These are phyloP conservation scores for Anabacerthia variegaticeps DNA, from an alignment of 2,797 vertebrate genomes.

Conservation along the genomic window DNA sequence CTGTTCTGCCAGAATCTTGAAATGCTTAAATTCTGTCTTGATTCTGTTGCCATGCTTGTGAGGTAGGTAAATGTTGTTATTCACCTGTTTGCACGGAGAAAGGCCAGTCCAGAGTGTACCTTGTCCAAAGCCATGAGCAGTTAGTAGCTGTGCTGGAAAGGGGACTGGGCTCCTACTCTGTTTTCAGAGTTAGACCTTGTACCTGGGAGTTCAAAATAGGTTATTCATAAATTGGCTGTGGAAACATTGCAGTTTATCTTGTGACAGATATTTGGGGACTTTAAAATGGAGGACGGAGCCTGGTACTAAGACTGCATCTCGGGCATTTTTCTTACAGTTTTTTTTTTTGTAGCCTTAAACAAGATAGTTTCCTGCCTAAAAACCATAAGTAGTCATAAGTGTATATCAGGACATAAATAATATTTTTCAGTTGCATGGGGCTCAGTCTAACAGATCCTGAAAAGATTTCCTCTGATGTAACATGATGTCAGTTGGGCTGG, in stretches of 20 bases:
- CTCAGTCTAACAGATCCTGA: background rate
- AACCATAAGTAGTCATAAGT: background rate
- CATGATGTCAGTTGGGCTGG: background rate
- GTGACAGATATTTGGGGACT: background rate
- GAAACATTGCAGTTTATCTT: background rate
- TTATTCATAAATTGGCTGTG: slow-evolving; percentile 1
- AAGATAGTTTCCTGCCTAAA: background rate
- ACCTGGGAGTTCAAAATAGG: background rate
- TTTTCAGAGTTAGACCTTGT: slow-evolving; percentile 5
- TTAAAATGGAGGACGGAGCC: background rate
- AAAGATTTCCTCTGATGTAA: background rate
- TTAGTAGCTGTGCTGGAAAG: background rate
- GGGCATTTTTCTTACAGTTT: background rate
- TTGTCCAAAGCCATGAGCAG: background rate
- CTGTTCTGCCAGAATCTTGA: background rate
- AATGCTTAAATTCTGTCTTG: background rate
- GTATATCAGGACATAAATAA: background rate
- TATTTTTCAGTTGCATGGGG: background rate
- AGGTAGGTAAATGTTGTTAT: background rate
- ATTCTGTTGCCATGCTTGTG: background rate
- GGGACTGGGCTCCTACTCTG: background rate
- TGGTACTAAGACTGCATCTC: background rate
- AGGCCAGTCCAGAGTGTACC: background rate
- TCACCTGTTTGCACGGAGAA: background rate
- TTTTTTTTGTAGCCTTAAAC: background rate